phyloP scores from a whole-genome alignment of 1,140 invertebrate genomes.

The Geopemphigus sp. region DNA sequence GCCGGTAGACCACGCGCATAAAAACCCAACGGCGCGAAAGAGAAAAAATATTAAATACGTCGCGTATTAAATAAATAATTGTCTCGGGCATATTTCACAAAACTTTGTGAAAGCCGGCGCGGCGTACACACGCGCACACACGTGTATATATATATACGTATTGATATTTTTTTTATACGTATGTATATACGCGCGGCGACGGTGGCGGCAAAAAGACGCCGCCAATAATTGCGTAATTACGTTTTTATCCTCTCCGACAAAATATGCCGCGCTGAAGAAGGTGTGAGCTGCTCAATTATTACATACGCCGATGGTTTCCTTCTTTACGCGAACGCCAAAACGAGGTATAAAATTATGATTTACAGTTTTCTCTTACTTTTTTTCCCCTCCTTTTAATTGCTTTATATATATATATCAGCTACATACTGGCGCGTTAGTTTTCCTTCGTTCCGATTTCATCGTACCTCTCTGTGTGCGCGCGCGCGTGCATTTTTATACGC shows the following conservation, averaged over 20 bases:
- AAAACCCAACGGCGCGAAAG: neutral
- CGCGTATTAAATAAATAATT: conserved; percentile 1
- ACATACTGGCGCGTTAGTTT: neutral
- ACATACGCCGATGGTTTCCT: neutral
- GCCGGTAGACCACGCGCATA: neutral
- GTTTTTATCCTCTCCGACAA: conserved; percentile 34
- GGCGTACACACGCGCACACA: neutral
- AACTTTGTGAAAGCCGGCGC: conserved; percentile 43
- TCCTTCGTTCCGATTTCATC: neutral
- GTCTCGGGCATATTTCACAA: conserved; percentile 34
- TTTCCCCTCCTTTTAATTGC: neutral
- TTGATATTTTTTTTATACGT: too few relatives aligned
- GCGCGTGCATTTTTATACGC: too few relatives aligned
- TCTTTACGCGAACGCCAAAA: neutral
- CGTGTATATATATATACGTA: neutral
- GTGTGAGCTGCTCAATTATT: conserved; percentile 46
- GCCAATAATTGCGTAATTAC: conserved; percentile 45
- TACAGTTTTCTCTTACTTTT: conserved; percentile 36
- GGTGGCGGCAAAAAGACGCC: conserved; percentile 30
- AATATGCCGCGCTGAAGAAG: neutral
- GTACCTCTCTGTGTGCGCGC: too few relatives aligned
- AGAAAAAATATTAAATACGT: conserved; percentile 7
- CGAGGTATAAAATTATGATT: conserved; percentile 33
- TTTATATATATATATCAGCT: too few relatives aligned
- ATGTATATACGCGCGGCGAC: too few relatives aligned